Evolutionary conservation across 2,888 invertebrate genomes (phyloP), one percentile per base, ranked within the genome.

Genomic region (Resseliella maxima): DNA sequence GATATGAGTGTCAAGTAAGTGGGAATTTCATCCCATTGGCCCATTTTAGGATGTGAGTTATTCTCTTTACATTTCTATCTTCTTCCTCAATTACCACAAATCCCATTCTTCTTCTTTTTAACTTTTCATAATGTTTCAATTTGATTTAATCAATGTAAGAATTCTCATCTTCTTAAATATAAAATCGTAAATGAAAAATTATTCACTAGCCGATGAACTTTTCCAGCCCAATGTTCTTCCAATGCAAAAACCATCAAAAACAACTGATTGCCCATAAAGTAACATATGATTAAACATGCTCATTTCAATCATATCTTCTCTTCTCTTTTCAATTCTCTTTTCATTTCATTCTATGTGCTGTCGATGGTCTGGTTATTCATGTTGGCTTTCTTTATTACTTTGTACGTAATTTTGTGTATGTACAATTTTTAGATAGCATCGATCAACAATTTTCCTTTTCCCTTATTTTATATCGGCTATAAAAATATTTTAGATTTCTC

Each of bases 381-480:
- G 12, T 35, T 72, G n/a, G n/a, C 15, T 35, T 31, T 31, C 72
- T 72, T 72, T 72, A 72, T 72, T 72, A 72, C 18, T 31, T 72
- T 15, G 72, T 31, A 31, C 31, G 72, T 72, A 31, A 31, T 2
- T 31, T 72, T 35, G 31, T 2, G n/a, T 59, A 6, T 5, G 31
- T 31, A 72, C 3, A 31, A 12, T 72, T 31, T 72, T 35, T 35
- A 31, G 72, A 72, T 72, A 72, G 12, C 35, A 72, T 72, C 72
- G 72, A 72, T 72, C 72, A 72, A 72, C 31, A 35, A 72, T 72
- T 72, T 72, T 72, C 72, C 72, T 72, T n/a, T n/a, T 72, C 72
- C 72, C 31, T 72, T 1, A 0, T 18, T 31, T 72, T 72, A 72
- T 72, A 12, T 31, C 12, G 5, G 31, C 31, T 59, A 59, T 59